phyloP scores from a whole-genome alignment of 2,113 vertebrate genomes.

The Sapayoa aenigma region DNA sequence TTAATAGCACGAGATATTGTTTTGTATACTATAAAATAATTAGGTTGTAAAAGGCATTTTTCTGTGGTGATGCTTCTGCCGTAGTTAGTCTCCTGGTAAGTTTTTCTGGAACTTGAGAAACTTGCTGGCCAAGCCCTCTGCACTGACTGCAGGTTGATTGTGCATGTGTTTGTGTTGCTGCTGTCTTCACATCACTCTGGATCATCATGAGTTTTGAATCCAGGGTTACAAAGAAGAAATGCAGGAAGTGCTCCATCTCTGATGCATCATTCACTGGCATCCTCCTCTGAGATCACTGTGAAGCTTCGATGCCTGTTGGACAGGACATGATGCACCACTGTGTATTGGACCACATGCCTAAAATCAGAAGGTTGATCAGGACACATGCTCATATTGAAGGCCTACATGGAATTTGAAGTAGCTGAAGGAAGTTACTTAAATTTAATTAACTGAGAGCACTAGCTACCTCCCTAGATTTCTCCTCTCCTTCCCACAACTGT shows the following conservation, averaged over 20 bases:
- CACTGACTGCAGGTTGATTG: background rate
- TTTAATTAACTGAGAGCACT: background rate
- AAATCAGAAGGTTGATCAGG: background rate
- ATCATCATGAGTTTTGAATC: background rate
- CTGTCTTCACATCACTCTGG: accelerated
- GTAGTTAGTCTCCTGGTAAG: background rate
- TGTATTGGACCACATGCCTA: accelerated
- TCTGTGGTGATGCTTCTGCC: background rate
- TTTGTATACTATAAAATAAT: background rate
- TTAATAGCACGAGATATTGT: background rate
- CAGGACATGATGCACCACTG: accelerated
- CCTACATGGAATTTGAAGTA: background rate
- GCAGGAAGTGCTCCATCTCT: background rate
- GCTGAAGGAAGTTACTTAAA: background rate
- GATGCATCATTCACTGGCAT: background rate
- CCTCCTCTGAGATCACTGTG: background rate
- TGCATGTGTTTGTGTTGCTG: background rate
- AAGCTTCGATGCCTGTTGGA: background rate
- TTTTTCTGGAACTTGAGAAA: background rate
- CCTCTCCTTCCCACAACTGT: background rate
- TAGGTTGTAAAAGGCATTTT: background rate
- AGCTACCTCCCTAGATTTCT: background rate
- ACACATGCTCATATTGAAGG: accelerated
- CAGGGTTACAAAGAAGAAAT: background rate
- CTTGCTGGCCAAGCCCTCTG: background rate